Conservation (phyloP, 2,888 invertebrate genomes). For the Protophormia terraenovae region DNA sequence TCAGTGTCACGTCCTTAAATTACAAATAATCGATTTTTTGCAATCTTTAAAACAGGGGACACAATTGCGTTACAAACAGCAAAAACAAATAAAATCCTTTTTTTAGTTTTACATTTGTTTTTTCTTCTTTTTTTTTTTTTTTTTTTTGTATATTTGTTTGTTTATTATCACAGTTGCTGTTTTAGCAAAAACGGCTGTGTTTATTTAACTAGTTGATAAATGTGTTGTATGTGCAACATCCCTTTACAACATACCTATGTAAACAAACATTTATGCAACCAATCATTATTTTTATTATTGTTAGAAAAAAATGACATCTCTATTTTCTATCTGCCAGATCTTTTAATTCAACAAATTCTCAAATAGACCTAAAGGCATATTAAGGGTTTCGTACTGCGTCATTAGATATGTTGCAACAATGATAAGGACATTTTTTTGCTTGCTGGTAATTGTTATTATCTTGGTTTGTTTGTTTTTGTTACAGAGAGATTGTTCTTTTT, state of each 20-base stretch:
- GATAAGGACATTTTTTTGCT: slow-evolving; percentile 41
- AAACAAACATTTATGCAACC: slow-evolving; percentile 46
- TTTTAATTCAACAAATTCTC: slow-evolving; percentile 63
- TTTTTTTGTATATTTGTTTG: slow-evolving; percentile 30
- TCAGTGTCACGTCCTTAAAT: slow-evolving; percentile 79
- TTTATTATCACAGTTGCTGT: slow-evolving; percentile 58
- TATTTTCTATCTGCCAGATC: slow-evolving; percentile 39
- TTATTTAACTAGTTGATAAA: slow-evolving; percentile 56
- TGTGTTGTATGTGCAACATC: slow-evolving; percentile 35
- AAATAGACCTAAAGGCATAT: slow-evolving; percentile 63
- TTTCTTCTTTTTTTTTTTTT: no score
- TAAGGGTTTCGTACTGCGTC: slow-evolving; percentile 16
- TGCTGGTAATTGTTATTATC: slow-evolving; percentile 4
- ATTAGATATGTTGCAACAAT: slow-evolving; percentile 13
- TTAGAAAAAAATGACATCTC: slow-evolving; percentile 61
- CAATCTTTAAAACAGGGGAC: slow-evolving; percentile 35
- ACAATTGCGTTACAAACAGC: slow-evolving; percentile 19
- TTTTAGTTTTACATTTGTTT: no score
- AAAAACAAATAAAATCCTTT: slow-evolving; percentile 50
- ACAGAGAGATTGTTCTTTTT: slow-evolving; percentile 53
- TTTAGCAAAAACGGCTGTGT: slow-evolving; percentile 64
- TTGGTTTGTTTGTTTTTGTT: slow-evolving; percentile 45
- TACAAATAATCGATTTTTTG: slow-evolving; percentile 72
- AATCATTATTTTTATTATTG: slow-evolving; percentile 40
- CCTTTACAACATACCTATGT: neutral